Conservation (phyloP, 2,888 invertebrate genomes). For the Dromius quadrimaculatus region DNA sequence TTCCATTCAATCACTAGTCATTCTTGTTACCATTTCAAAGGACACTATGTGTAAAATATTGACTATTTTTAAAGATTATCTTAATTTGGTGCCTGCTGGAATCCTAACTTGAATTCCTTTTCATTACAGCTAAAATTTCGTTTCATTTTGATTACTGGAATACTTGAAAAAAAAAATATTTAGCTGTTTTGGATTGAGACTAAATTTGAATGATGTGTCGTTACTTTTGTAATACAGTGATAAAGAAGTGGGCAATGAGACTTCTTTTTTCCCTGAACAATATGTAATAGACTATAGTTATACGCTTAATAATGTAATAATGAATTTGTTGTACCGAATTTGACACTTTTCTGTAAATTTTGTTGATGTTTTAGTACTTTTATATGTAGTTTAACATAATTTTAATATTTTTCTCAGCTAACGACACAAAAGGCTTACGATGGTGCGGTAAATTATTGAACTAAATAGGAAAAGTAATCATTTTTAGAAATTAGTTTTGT, state of each 20-base stretch:
- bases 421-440: slow-evolving; percentile 34
- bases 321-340: slow-evolving; percentile 7
- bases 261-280: background rate
- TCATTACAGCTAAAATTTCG: slow-evolving; percentile 25
- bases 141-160: slow-evolving; percentile 6
- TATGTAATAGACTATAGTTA: slow-evolving; percentile 4
- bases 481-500: slow-evolving; percentile 20
- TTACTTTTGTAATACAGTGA: slow-evolving; percentile 4
- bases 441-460: slow-evolving; percentile 39
- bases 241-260: slow-evolving; percentile 1
- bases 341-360: slow-evolving; percentile 15
- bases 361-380: slow-evolving; percentile 31
- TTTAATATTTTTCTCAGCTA: slow-evolving; percentile 20
- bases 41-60: slow-evolving; percentile 24
- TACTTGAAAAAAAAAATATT: slow-evolving; percentile 18
- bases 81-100: slow-evolving; percentile 26
- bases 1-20: slow-evolving; percentile 20
- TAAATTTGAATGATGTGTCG: slow-evolving; percentile 23
- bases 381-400: slow-evolving; percentile 24
- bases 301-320: slow-evolving; percentile 29
- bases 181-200: slow-evolving; percentile 32
- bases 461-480: slow-evolving; percentile 9
- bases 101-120: slow-evolving; percentile 15
- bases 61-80: slow-evolving; percentile 16
- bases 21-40: slow-evolving; percentile 33